Conservation (phyloP, 2,113 vertebrate species). For the Rhinolophus ferrumequinum region DNA sequence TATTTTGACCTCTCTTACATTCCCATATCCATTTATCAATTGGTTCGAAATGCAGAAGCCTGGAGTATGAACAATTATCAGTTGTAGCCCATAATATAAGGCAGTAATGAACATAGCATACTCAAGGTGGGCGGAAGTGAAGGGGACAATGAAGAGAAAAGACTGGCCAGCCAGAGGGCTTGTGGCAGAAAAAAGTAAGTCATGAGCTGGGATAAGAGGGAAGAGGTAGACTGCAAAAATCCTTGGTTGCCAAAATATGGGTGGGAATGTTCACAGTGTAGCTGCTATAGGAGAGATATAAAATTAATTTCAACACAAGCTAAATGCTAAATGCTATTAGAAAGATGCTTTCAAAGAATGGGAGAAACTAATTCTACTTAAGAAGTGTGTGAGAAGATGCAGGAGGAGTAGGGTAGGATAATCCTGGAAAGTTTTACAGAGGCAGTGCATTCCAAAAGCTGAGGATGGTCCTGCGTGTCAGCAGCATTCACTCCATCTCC, state of each 20-base stretch:
- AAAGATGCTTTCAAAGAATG: constrained; percentile 44
- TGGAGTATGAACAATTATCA: constrained; percentile 12
- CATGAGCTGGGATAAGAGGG: neutral
- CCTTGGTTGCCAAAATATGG: constrained; percentile 19
- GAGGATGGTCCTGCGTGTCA: neutral
- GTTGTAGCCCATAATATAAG: neutral
- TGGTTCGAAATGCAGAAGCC: constrained; percentile 40
- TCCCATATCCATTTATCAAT: neutral
- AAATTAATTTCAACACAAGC: constrained; percentile 38
- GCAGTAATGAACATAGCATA: neutral
- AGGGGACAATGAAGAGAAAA: neutral
- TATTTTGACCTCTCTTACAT: neutral
- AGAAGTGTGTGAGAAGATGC: neutral
- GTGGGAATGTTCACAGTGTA: neutral
- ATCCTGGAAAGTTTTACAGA: constrained; percentile 28
- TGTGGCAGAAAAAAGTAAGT: neutral
- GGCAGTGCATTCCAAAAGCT: neutral
- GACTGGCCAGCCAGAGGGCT: neutral
- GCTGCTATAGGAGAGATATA: neutral
- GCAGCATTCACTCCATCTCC: neutral
- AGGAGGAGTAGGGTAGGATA: neutral
- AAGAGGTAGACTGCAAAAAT: constrained; percentile 2
- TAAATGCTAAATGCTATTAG: neutral
- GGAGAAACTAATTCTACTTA: neutral
- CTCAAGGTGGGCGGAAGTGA: neutral